Conservation (phyloP, 2,888 invertebrate genomes). For the Synergus gifuensis region DNA sequence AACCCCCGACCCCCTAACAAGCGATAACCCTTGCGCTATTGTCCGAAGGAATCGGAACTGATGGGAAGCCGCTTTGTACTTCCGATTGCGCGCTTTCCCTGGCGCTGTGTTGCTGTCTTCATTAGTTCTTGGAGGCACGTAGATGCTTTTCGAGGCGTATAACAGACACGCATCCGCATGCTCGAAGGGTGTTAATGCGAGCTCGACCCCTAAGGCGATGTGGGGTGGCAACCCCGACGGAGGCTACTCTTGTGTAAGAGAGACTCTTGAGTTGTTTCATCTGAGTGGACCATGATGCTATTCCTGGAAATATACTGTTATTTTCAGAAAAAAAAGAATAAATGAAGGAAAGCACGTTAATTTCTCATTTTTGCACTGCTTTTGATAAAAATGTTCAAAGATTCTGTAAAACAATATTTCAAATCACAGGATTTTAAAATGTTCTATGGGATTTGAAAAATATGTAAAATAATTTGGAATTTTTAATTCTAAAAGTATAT, state of each 20-base stretch:
- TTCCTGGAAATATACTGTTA: not conserved
- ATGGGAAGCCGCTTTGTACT: constrained; percentile 37
- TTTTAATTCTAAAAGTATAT: too few relatives aligned
- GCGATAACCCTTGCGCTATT: constrained; percentile 36
- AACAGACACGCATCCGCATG: constrained; percentile 37
- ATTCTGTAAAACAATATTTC: too few relatives aligned
- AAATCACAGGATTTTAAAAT: too few relatives aligned
- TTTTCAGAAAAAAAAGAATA: too few relatives aligned
- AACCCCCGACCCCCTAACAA: constrained; percentile 41
- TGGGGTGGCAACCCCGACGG: not conserved
- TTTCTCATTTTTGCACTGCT: too few relatives aligned
- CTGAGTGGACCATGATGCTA: not conserved
- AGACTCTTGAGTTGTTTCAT: constrained; percentile 7
- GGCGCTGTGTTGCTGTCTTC: constrained; percentile 44
- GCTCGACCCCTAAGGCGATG: not conserved
- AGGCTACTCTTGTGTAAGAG: constrained; percentile 8
- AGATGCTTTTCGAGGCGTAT: constrained; percentile 19
- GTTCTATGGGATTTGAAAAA: too few relatives aligned
- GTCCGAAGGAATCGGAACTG: constrained; percentile 36
- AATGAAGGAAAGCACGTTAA: too few relatives aligned
- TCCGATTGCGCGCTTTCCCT: constrained; percentile 39
- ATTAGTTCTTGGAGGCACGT: constrained; percentile 44
- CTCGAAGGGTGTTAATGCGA: constrained; percentile 27
- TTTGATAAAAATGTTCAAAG: too few relatives aligned
- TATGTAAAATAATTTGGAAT: too few relatives aligned